phyloP scores from a whole-genome alignment of 2,113 vertebrate genomes.

The Paratilapia polleni region DNA sequence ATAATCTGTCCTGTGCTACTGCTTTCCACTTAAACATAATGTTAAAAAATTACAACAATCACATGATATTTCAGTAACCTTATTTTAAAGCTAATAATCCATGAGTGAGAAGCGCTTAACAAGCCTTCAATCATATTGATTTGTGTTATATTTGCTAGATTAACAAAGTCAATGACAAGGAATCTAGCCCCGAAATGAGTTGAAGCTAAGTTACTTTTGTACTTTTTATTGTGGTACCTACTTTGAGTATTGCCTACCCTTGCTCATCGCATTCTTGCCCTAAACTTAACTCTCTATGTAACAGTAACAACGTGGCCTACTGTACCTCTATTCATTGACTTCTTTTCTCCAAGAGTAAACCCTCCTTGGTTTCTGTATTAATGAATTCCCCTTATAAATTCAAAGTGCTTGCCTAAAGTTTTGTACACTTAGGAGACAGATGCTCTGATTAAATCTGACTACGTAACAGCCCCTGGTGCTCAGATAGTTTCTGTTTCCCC shows the following conservation, averaged over 20 bases:
- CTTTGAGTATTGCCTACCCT: not conserved
- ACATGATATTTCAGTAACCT: not conserved
- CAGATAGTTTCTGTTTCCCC: slow-evolving; percentile 36
- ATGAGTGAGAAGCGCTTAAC: not conserved
- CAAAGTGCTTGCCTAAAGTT: slow-evolving; percentile 54
- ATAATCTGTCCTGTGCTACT: not conserved
- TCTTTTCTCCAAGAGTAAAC: not conserved
- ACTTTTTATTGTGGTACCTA: not conserved
- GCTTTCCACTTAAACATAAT: not conserved
- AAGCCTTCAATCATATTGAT: not conserved
- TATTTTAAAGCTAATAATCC: not conserved
- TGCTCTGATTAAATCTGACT: slow-evolving; percentile 65
- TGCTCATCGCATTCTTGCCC: not conserved
- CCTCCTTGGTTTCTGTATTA: slow-evolving; percentile 4
- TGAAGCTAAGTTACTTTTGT: not conserved
- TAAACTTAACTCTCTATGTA: not conserved
- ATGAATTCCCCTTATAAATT: slow-evolving; percentile 41
- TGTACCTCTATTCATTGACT: not conserved
- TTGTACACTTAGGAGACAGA: slow-evolving; percentile 65
- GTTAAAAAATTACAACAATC: not conserved
- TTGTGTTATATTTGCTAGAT: not conserved
- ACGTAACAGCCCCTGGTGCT: slow-evolving; percentile 37
- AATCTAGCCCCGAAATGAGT: not conserved
- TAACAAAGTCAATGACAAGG: not conserved
- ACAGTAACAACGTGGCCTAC: not conserved